These are phyloP conservation scores for Spea multiplicata DNA, from an alignment of 2,113 vertebrate genomes.

Conservation along the genomic window DNA sequence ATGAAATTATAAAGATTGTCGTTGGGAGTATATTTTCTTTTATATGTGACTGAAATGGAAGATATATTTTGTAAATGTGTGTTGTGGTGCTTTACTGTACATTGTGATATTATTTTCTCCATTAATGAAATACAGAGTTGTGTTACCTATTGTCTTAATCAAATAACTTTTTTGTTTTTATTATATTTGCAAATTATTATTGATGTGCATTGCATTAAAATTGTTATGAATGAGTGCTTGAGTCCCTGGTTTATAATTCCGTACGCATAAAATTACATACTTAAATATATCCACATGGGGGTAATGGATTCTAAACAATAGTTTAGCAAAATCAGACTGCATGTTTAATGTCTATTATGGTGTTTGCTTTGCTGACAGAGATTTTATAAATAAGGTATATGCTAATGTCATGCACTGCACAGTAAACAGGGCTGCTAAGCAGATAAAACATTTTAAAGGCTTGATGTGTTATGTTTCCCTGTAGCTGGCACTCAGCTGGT, in stretches of 20 bases:
- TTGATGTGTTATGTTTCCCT: too few species aligned
- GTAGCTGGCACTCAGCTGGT: too few species aligned
- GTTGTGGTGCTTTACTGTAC: conserved; percentile 74
- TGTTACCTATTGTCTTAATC: conserved; percentile 79
- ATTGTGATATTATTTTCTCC: conserved; percentile 63
- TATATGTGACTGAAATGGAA: conserved; percentile 60
- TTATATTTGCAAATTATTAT: conserved; percentile 83
- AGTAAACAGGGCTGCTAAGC: too few species aligned
- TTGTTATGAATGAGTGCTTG: conserved; percentile 59
- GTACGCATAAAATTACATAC: too few species aligned
- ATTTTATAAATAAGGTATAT: too few species aligned
- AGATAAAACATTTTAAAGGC: too few species aligned
- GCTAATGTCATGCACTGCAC: too few species aligned
- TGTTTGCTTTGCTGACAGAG: too few species aligned
- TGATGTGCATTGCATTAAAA: conserved; percentile 85
- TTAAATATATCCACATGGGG: too few species aligned
- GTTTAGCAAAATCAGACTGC: too few species aligned
- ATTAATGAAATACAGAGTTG: conserved; percentile 65
- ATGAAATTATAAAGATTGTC: conserved; percentile 60
- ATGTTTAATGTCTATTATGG: too few species aligned
- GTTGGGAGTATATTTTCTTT: conserved; percentile 63
- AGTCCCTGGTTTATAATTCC: conserved; percentile 43
- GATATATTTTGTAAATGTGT: conserved; percentile 73
- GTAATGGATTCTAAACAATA: too few species aligned
- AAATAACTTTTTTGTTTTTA: conserved; percentile 64